A percentile compares a stretch with the other conserved stretches of the same genome.
phyloP scores from a whole-genome alignment of 2,797 vertebrate genomes.

The Poecilia gillii region DNA sequence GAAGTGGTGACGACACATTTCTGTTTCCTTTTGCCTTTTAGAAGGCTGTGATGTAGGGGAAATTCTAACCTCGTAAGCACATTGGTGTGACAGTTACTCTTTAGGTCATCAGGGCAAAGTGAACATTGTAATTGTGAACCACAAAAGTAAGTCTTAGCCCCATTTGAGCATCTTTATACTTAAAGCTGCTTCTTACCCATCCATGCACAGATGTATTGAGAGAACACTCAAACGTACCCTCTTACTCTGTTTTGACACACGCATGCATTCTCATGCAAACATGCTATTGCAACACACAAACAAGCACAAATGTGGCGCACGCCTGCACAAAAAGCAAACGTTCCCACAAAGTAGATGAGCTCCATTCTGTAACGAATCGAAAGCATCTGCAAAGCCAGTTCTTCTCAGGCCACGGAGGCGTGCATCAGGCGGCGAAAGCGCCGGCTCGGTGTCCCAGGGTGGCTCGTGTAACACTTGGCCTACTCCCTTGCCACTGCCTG shows the following conservation, averaged over 20 bases:
- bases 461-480: constrained; percentile 83
- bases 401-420: constrained; percentile 75
- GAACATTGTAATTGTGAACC: constrained; percentile 50
- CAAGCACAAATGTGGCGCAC: constrained; percentile 44
- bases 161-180: constrained; percentile 66
- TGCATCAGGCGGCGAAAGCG: constrained; percentile 80
- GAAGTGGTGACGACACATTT: constrained; percentile 48
- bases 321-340: constrained; percentile 68
- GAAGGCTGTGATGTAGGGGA: constrained; percentile 30
- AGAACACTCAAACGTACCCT: constrained; percentile 27
- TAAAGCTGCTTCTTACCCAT: constrained; percentile 44
- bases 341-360: constrained; percentile 77
- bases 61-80: constrained; percentile 59
- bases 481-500: constrained; percentile 81
- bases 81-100: constrained; percentile 43
- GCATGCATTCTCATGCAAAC: constrained; percentile 26
- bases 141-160: constrained; percentile 49
- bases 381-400: constrained; percentile 80
- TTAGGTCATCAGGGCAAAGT: constrained; percentile 57
- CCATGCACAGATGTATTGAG: constrained; percentile 26
- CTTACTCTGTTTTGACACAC: constrained; percentile 55
- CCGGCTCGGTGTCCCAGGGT: constrained; percentile 76
- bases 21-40: constrained; percentile 54
- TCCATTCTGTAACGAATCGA: constrained; percentile 76
- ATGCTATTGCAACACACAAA: constrained; percentile 38